phyloP scores from a whole-genome alignment of 2,888 invertebrate species.

The Anagyrus pseudococci region DNA sequence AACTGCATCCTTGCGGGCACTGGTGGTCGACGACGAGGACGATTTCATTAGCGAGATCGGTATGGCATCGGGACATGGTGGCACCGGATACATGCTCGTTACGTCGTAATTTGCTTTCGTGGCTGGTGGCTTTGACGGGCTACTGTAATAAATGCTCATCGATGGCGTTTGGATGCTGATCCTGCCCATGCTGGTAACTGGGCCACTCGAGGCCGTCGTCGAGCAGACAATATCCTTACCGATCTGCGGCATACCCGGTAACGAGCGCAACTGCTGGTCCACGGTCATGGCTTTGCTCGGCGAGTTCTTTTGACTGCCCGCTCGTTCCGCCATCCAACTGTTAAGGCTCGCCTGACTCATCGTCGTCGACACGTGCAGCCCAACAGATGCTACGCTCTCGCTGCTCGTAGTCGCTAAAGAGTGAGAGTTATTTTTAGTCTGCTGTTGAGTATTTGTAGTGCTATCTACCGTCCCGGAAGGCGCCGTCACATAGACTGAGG shows the following conservation, averaged over 20 bases:
- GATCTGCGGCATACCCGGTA: constrained; percentile 35
- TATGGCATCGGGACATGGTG: constrained; percentile 59
- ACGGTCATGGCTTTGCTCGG: not conserved
- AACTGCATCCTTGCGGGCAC: constrained; percentile 51
- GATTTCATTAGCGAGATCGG: constrained; percentile 57
- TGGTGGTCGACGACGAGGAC: constrained; percentile 35
- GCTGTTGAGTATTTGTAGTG: not conserved
- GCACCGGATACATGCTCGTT: constrained; percentile 49
- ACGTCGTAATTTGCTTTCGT: constrained; percentile 40
- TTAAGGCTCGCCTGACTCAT: constrained; percentile 30
- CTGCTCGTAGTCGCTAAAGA: constrained; percentile 36
- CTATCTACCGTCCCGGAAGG: constrained; percentile 14
- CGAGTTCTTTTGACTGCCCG: not conserved
- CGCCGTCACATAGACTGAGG: constrained; percentile 20
- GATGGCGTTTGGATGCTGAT: constrained; percentile 49
- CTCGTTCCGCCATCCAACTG: constrained; percentile 24
- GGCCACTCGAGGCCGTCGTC: constrained; percentile 30
- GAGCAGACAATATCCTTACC: constrained; percentile 37
- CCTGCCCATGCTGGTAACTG: constrained; percentile 38
- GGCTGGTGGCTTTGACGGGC: constrained; percentile 23
- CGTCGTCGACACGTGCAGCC: constrained; percentile 48
- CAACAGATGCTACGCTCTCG: constrained; percentile 46
- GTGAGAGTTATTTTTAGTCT: not conserved
- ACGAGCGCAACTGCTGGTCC: constrained; percentile 32
- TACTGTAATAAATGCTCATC: constrained; percentile 50